Percentiles rank a stretch among this genome's conserved stretches.
phyloP scores from a whole-genome alignment of 2,888 invertebrate genomes.

The Tenthredo amoena region DNA sequence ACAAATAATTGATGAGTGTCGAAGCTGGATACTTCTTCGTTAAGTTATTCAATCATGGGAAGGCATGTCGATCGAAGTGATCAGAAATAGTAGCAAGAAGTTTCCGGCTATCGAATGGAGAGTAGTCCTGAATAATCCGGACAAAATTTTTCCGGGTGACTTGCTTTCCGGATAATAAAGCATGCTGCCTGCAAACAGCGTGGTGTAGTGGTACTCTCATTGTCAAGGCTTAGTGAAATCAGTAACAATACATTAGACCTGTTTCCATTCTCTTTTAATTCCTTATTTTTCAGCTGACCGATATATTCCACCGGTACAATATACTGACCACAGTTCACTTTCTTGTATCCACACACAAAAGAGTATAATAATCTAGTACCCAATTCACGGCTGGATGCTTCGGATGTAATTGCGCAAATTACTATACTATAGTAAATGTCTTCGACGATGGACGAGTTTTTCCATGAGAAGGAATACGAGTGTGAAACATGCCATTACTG shows the following conservation, averaged over 20 bases:
- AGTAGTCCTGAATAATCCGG: constrained; percentile 3
- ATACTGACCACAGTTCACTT: constrained; percentile 30
- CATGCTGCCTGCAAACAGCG: constrained; percentile 24
- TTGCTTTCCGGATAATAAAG: constrained; percentile 28
- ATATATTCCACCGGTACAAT: constrained; percentile 31
- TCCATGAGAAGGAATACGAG: neutral
- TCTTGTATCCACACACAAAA: constrained; percentile 20
- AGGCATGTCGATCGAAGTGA: neutral
- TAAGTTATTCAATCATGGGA: neutral
- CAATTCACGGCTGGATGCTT: neutral
- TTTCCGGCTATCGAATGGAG: neutral
- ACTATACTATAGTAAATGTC: neutral
- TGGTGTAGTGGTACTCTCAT: constrained; percentile 41
- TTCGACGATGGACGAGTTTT: constrained; percentile 6
- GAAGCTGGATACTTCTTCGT: neutral
- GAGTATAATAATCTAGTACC: constrained; percentile 6
- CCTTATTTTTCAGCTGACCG: constrained; percentile 42
- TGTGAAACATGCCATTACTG: neutral
- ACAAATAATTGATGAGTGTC: neutral
- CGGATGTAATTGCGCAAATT: constrained; percentile 6
- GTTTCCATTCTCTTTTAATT: constrained; percentile 46
- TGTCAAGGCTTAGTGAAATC: constrained; percentile 53
- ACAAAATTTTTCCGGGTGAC: constrained; percentile 40
- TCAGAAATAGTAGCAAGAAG: neutral
- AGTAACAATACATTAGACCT: constrained; percentile 43